Conservation (phyloP, 2,797 vertebrate species). For the Cynopterus sphinx region DNA sequence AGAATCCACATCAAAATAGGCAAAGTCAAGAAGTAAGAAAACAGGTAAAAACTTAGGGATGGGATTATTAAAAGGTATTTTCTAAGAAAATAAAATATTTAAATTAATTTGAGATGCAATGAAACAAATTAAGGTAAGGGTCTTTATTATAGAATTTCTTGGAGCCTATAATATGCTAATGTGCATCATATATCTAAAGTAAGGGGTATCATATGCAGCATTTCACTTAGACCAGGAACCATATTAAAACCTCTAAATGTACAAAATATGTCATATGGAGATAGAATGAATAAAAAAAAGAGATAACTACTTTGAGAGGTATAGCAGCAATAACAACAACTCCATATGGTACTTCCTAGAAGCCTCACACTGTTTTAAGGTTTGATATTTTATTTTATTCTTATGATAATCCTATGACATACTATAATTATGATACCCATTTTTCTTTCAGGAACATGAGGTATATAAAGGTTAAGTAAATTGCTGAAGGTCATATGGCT, state of each 20-base stretch:
- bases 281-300: background rate
- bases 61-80: background rate
- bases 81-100: background rate
- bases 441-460: conserved; percentile 27
- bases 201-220: background rate
- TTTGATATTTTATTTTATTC: background rate
- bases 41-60: background rate
- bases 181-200: background rate
- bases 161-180: background rate
- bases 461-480: background rate
- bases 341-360: background rate
- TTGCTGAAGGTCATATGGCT: background rate
- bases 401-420: background rate
- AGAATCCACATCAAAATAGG: background rate
- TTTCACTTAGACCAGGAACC: background rate
- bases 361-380: background rate
- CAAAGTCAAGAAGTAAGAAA: background rate
- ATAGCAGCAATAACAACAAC: background rate
- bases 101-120: background rate
- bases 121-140: background rate
- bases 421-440: background rate
- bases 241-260: background rate
- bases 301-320: background rate
- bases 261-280: background rate
- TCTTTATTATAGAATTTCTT: background rate